Conservation (phyloP, 2,113 vertebrate species). For the Melanocharis versteri region DNA sequence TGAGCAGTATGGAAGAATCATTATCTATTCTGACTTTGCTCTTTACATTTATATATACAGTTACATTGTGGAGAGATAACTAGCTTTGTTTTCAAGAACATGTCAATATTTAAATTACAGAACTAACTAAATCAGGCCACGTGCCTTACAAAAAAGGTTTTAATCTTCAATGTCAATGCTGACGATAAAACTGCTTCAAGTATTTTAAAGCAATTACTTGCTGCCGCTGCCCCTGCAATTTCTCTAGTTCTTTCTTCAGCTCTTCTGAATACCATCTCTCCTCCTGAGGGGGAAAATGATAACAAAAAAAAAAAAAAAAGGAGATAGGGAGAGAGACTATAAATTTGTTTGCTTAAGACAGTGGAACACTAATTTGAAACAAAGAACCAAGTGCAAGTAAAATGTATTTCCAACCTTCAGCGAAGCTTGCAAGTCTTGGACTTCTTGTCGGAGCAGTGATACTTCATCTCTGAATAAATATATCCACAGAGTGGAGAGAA, state of each 20-base stretch:
- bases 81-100: constrained; percentile 30
- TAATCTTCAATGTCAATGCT: constrained; percentile 67
- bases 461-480: constrained; percentile 84
- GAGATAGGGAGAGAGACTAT: not conserved
- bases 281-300: constrained; percentile 75
- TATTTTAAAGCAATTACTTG: constrained; percentile 95
- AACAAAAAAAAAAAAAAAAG: not conserved
- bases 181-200: constrained; percentile 73
- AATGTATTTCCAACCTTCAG: constrained; percentile 84
- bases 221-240: constrained; percentile 94
- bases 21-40: not conserved
- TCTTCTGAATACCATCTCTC: constrained; percentile 98
- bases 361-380: constrained; percentile 17
- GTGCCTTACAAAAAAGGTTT: constrained; percentile 68
- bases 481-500: constrained; percentile 26
- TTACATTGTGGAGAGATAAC: not conserved
- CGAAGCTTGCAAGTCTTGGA: constrained; percentile 91
- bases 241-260: constrained; percentile 97
- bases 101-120: constrained; percentile 46
- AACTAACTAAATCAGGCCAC: constrained; percentile 66
- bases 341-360: constrained; percentile 31
- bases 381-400: constrained; percentile 40
- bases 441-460: constrained; percentile 88
- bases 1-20: not conserved
- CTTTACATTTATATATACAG: not conserved